These are phyloP conservation scores for Acrobasis repandana DNA, from an alignment of 2,888 invertebrate species.

Conservation along the genomic window DNA sequence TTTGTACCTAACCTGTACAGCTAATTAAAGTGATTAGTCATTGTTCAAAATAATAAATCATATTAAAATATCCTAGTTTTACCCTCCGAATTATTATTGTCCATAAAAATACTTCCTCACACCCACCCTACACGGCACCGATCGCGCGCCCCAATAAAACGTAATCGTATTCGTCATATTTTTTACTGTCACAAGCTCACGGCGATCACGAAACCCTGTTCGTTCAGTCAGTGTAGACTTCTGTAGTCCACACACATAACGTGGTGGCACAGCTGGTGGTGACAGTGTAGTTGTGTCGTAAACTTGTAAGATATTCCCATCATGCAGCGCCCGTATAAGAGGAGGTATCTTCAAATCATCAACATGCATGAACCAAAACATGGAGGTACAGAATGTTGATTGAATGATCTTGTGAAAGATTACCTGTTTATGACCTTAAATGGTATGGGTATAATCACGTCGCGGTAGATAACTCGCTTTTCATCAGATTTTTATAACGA, in stretches of 20 bases:
- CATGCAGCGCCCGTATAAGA: constrained; percentile 71
- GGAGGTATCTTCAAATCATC: constrained; percentile 62
- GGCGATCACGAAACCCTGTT: constrained; percentile 66
- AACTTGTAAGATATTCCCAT: constrained; percentile 26
- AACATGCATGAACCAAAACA: constrained; percentile 64
- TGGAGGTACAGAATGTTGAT: constrained; percentile 57
- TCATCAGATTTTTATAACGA: too few species aligned
- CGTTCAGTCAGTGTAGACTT: constrained; percentile 1
- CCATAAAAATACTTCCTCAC: constrained; percentile 18
- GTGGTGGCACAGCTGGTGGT: constrained; percentile 38
- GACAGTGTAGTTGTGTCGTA: constrained; percentile 24
- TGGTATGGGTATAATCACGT: too few species aligned
- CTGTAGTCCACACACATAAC: constrained; percentile 21
- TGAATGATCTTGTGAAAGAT: too few species aligned
- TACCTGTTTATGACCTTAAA: too few species aligned
- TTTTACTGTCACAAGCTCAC: constrained; percentile 59
- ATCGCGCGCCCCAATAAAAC: constrained; percentile 70
- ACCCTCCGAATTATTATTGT: background rate
- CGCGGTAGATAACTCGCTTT: too few species aligned
- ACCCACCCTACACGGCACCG: constrained; percentile 39
- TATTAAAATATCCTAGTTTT: too few species aligned
- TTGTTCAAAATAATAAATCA: too few species aligned
- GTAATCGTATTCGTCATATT: constrained; percentile 73
- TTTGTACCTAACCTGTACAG: too few species aligned
- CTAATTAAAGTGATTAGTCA: background rate